Evolutionary conservation across 2,888 invertebrate species (phyloP), one percentile per base, ranked within the genome.

Genomic region (Pterostichus madidus): DNA sequence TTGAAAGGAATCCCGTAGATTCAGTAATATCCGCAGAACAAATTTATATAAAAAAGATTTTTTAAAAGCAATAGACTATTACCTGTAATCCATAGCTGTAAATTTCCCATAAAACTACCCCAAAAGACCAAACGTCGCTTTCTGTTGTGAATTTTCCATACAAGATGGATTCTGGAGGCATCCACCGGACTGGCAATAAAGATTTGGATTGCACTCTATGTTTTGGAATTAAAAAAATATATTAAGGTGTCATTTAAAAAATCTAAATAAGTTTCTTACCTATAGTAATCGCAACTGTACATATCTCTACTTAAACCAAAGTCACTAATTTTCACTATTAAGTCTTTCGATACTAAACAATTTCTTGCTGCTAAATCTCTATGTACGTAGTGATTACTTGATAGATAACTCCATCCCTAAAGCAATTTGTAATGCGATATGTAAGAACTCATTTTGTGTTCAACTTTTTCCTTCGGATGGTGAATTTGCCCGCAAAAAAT

Each of bases 71-170:
- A 44, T 44, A 39, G 8, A 17, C 1, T 80, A 82, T 85, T 89
- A 94, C 94, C 92, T 98, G 98, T 85, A 98, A 91, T 31, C 99
- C 99, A 89, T 97, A 99, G 88, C 97, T 98, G 90, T 98, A 99
- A 84, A 99, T 98, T 92, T 99, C 99, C 99, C 99, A 99, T 44
- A 99, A 91, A 10, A 99, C 98, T 15, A 99, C 98, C 13, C 99
- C 99, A 90, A 97, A 99, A 31, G 98, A 97, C 99, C 99, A 99
- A 32, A 99, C 98, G 89, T 99, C 99, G 86, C 98, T 97, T 90
- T 99, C 98, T 0, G 98, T 98, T 2, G 98, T 98, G 88, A 98
- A 99, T 91, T 98, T 98, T 10, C 98, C 98, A 90, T 98, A 99
- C 61, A 99, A 92, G 88, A 99, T 98, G 0, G 98, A 97, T 90